Percentiles rank a stretch among this genome's conserved stretches.
These are phyloP conservation scores for Carollia perspicillata DNA, from an alignment of 2,113 vertebrate genomes.

Conservation along the genomic window DNA sequence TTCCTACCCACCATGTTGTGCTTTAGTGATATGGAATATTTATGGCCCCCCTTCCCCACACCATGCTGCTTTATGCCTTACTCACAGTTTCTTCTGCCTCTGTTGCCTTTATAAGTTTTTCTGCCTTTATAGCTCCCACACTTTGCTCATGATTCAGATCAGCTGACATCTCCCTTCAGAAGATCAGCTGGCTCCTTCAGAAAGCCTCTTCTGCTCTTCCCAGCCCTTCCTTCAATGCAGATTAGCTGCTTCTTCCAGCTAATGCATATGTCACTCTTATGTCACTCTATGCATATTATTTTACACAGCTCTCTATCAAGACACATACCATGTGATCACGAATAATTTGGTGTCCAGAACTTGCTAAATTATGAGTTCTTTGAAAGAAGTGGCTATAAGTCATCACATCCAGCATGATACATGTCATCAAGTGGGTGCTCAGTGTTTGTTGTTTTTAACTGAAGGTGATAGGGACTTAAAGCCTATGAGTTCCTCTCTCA, in stretches of 20 bases:
- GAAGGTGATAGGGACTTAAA: background rate
- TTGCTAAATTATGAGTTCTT: background rate
- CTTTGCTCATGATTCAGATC: background rate
- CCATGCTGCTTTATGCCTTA: background rate
- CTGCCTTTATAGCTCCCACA: background rate
- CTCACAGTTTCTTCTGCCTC: background rate
- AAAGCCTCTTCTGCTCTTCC: background rate
- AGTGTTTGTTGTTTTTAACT: background rate
- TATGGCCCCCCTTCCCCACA: background rate
- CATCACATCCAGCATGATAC: background rate
- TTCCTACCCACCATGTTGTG: background rate
- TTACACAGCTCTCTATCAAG: background rate
- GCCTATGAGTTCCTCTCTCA: background rate
- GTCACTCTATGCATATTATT: background rate
- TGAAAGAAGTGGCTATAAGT: background rate
- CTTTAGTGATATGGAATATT: background rate
- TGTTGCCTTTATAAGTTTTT: background rate
- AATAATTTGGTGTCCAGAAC: background rate
- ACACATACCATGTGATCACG: background rate
- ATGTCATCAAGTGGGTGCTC: background rate
- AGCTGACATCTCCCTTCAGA: background rate
- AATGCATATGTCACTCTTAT: background rate
- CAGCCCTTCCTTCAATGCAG: background rate
- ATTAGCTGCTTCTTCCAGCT: background rate
- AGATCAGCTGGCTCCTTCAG: no score